These are phyloP conservation scores for Pristionchus arcanus DNA, from an alignment of 2,888 invertebrate genomes.

Conservation along the genomic window DNA sequence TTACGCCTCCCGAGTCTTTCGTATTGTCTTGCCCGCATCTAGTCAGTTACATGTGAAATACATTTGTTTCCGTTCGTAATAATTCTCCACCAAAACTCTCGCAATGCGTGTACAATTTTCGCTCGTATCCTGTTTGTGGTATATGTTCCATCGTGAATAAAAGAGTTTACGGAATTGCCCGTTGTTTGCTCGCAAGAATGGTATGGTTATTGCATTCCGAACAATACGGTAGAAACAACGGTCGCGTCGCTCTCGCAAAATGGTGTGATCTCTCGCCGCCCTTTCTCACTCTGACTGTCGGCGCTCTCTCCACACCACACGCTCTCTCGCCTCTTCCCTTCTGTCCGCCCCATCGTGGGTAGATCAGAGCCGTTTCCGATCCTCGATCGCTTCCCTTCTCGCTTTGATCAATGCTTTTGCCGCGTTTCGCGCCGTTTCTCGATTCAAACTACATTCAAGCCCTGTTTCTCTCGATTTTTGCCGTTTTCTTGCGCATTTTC, in stretches of 20 bases:
- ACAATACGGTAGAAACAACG: conserved; percentile 12
- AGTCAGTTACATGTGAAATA: conserved; percentile 14
- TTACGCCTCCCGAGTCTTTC: background rate
- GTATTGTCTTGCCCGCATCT: conserved; percentile 26
- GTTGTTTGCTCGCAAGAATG: background rate
- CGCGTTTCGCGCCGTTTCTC: background rate
- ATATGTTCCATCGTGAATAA: background rate
- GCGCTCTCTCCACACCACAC: background rate
- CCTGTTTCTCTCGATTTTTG: background rate
- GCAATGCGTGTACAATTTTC: background rate
- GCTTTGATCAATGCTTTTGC: background rate
- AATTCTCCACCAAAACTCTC: background rate
- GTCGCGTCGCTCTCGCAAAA: background rate
- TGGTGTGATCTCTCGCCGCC: conserved; percentile 10
- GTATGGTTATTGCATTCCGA: conserved; percentile 26
- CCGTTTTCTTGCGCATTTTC: background rate
- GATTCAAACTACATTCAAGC: background rate
- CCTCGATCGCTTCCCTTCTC: background rate
- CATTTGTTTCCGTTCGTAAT: background rate
- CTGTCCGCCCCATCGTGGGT: background rate
- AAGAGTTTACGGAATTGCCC: background rate
- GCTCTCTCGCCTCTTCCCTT: conserved; percentile 8
- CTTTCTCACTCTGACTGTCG: background rate
- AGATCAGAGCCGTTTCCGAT: background rate
- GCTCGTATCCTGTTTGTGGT: background rate